Percentiles rank a stretch among this genome's conserved stretches.
These are phyloP conservation scores for Schrankia costaestrigalis DNA, from an alignment of 2,888 invertebrate genomes.

Conservation along the genomic window DNA sequence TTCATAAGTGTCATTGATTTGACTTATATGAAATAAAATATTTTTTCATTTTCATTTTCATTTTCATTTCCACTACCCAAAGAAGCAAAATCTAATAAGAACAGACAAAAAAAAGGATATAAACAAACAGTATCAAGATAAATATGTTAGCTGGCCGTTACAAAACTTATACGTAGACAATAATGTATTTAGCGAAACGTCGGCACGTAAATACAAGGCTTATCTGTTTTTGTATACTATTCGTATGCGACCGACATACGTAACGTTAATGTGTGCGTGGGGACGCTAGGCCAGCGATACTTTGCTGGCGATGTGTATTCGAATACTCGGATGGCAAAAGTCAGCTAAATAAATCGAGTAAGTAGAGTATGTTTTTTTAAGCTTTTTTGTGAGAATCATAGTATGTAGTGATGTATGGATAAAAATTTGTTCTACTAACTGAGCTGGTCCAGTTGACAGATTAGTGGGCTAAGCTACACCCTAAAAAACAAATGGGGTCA, in stretches of 20 bases:
- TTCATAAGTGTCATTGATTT: too few relatives aligned
- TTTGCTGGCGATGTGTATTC: neutral
- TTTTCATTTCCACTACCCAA: neutral
- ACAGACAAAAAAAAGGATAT: conserved; percentile 7
- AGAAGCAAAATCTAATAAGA: neutral
- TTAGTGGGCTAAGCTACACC: too few relatives aligned
- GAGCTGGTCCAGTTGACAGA: too few relatives aligned
- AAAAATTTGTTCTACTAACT: too few relatives aligned
- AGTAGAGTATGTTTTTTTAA: too few relatives aligned
- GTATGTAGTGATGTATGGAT: too few relatives aligned
- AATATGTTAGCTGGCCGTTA: conserved; percentile 22
- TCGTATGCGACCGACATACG: conserved; percentile 51
- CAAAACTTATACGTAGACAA: conserved; percentile 22
- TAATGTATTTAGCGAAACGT: conserved; percentile 21
- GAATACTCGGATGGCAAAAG: too few relatives aligned
- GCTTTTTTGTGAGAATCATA: too few relatives aligned
- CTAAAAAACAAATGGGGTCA: too few relatives aligned
- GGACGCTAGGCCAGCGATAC: conserved; percentile 13
- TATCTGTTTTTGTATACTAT: conserved; percentile 48
- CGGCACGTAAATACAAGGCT: conserved; percentile 38
- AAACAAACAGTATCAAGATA: conserved; percentile 15
- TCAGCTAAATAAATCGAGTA: too few relatives aligned
- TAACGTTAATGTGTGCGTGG: conserved; percentile 42
- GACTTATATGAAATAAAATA: too few relatives aligned
- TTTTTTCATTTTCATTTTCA: neutral